A percentile compares a stretch with the other conserved stretches of the same genome.
These are phyloP conservation scores for Oscheius sp. DNA, from an alignment of 1,140 invertebrate genomes.

Conservation along the genomic window DNA sequence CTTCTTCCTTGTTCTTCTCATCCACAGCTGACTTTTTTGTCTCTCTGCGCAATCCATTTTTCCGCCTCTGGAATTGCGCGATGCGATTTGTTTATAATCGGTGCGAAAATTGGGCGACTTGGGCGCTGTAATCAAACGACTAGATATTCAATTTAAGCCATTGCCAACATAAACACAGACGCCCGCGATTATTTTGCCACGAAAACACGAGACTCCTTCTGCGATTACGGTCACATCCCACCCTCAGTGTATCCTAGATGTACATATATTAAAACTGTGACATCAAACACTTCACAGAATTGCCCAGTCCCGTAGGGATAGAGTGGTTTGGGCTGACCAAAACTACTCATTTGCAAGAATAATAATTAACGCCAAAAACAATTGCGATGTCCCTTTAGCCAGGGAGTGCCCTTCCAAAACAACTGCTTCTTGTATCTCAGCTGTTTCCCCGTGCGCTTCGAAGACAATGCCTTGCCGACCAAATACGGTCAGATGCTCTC, in stretches of 20 bases:
- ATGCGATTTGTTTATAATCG: not conserved
- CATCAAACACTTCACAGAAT: too few relatives aligned
- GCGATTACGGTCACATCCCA: too few relatives aligned
- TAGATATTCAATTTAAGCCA: not conserved
- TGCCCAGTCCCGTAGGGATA: too few relatives aligned
- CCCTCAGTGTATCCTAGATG: too few relatives aligned
- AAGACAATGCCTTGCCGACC: not conserved
- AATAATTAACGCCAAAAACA: not conserved
- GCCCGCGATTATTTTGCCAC: too few relatives aligned
- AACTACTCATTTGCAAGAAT: too few relatives aligned
- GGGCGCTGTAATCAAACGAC: not conserved
- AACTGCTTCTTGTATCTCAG: too few relatives aligned
- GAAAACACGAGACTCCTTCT: too few relatives aligned
- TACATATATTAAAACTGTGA: too few relatives aligned
- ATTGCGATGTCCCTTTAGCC: not conserved
- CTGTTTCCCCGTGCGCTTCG: too few relatives aligned
- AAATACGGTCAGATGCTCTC: slow-evolving; percentile 12
- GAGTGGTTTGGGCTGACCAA: too few relatives aligned
- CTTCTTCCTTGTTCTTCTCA: not conserved
- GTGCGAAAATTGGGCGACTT: not conserved
- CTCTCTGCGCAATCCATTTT: too few relatives aligned
- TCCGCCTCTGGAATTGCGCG: not conserved
- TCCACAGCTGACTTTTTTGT: not conserved
- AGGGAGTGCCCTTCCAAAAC: not conserved
- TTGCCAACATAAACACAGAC: not conserved